Conservation (phyloP, 2,888 invertebrate genomes). For the Drosophila vallismaia region DNA sequence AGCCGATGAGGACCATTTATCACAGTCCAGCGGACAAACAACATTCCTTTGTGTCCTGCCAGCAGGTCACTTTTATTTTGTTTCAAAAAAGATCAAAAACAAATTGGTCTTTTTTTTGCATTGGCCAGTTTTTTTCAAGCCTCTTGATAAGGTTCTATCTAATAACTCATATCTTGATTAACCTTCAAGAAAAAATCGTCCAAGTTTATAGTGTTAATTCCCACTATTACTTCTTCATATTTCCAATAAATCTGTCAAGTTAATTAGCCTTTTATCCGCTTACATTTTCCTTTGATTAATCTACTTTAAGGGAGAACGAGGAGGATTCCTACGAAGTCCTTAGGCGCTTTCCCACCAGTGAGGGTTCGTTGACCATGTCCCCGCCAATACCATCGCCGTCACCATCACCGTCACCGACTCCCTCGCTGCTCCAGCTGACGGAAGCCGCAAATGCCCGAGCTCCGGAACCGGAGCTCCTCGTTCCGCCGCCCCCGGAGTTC, state of each 20-base stretch:
- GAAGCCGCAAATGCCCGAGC: slow-evolving; percentile 70
- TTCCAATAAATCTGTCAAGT: neutral
- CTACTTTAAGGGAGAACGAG: slow-evolving; percentile 63
- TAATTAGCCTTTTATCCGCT: neutral
- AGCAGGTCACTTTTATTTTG: slow-evolving; percentile 3
- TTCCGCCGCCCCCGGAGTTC: slow-evolving; percentile 11
- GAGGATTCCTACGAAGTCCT: slow-evolving; percentile 60
- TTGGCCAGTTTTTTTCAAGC: too few relatives aligned
- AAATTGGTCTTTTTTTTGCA: neutral
- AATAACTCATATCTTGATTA: neutral
- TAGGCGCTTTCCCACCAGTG: slow-evolving; percentile 72
- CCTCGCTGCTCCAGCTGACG: slow-evolving; percentile 45
- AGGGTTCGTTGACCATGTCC: slow-evolving; percentile 72
- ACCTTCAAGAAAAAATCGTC: neutral
- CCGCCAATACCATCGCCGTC: slow-evolving; percentile 47
- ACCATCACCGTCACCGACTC: slow-evolving; percentile 24
- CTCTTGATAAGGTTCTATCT: neutral
- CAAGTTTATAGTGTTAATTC: neutral
- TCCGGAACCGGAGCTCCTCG: slow-evolving; percentile 57
- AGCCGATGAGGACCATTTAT: slow-evolving; percentile 28
- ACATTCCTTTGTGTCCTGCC: slow-evolving; percentile 17
- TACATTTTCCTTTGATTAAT: slow-evolving; percentile 7
- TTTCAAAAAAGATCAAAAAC: neutral
- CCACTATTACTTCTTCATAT: neutral
- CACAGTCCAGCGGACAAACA: slow-evolving; percentile 34